Evolutionary conservation across 2,797 vertebrate species (phyloP).

Genomic region (Pangasius macronema): DNA sequence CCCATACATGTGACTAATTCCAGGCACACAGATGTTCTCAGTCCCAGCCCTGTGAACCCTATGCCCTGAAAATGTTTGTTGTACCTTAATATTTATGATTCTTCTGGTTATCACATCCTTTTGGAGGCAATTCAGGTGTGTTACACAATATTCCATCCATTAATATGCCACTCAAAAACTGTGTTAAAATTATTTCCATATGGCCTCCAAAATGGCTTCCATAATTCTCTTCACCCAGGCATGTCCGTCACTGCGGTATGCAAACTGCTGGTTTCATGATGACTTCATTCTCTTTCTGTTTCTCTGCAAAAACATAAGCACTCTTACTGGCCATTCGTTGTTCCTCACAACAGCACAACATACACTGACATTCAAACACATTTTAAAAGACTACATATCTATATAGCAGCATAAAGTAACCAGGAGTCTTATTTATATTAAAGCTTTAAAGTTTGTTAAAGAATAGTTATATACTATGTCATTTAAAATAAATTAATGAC

Average conservation of each 20-base stretch:
- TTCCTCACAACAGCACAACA: background rate
- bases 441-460: background rate
- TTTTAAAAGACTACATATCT: background rate
- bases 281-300: background rate
- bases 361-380: background rate
- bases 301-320: background rate
- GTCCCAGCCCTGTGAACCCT: background rate
- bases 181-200: background rate
- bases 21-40: background rate
- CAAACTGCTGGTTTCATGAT: background rate
- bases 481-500: background rate
- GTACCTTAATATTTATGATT: background rate
- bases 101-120: background rate
- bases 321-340: background rate
- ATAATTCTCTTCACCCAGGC: background rate
- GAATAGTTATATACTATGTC: background rate
- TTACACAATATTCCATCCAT: background rate
- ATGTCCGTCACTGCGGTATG: background rate
- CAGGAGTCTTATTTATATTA: background rate
- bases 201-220: background rate
- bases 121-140: background rate
- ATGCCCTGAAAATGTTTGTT: background rate
- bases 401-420: background rate
- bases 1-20: background rate
- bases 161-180: background rate